Conservation (phyloP, 2,797 vertebrate species). For the Lagorchestes hirsutus region DNA sequence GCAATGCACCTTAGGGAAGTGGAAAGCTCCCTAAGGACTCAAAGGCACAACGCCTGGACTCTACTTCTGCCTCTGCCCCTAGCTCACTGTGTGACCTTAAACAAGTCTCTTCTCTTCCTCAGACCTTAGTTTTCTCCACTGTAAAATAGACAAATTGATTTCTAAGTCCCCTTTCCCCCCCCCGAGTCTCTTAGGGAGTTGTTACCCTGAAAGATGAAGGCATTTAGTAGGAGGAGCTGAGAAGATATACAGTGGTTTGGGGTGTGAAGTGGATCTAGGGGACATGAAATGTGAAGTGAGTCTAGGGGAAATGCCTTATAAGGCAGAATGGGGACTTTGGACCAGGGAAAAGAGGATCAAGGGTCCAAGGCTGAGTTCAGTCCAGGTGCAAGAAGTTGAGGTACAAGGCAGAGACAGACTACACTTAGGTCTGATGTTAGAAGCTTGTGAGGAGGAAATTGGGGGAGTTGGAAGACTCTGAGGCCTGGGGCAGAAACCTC, state of each 20-base stretch:
- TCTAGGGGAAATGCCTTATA: background rate
- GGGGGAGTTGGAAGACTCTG: background rate
- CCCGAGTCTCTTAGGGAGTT: background rate
- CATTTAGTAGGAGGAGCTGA: background rate
- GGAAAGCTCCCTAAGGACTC: background rate
- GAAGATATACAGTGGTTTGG: background rate
- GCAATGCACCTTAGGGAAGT: background rate
- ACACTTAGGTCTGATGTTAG: background rate
- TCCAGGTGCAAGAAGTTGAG: background rate
- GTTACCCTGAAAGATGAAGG: background rate
- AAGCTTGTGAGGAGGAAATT: background rate
- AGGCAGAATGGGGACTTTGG: background rate
- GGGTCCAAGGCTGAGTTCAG: background rate
- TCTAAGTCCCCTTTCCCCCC: background rate
- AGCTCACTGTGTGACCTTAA: conserved; percentile 21
- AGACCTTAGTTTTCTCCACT: conserved; percentile 10
- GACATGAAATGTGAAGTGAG: background rate
- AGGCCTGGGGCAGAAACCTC: background rate
- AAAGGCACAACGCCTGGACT: background rate
- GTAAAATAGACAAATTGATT: background rate
- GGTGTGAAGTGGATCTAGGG: background rate
- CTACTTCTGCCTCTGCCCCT: background rate
- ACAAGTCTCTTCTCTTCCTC: background rate
- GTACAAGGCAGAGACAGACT: background rate
- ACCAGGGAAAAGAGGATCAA: background rate